Evolutionary conservation across 2,888 invertebrate genomes (phyloP).

Genomic region (Amiota mariae): DNA sequence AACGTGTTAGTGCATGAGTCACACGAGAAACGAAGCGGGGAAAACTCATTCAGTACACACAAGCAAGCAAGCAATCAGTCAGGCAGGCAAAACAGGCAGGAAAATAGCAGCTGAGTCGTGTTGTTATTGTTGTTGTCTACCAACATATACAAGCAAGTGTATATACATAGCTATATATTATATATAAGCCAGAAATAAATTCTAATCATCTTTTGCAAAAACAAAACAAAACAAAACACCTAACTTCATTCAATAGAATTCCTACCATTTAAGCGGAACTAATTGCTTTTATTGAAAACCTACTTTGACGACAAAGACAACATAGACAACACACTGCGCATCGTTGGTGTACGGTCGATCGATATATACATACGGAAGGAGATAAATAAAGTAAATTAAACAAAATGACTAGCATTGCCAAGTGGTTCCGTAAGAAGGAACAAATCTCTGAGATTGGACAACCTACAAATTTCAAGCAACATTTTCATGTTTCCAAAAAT

Average conservation of each 20-base stretch:
- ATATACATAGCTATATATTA: no score
- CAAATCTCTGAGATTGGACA: slow-evolving; percentile 79
- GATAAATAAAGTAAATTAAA: slow-evolving; percentile 22
- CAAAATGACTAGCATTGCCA: slow-evolving; percentile 68
- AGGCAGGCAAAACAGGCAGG: neutral
- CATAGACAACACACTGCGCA: neutral
- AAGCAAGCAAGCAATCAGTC: no score
- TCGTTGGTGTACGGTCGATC: neutral
- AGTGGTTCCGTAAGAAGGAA: slow-evolving; percentile 73
- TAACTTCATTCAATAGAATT: slow-evolving; percentile 53
- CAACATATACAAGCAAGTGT: slow-evolving; percentile 33
- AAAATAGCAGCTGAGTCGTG: slow-evolving; percentile 1
- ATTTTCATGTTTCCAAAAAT: slow-evolving; percentile 91
- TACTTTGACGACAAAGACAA: slow-evolving; percentile 38
- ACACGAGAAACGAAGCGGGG: slow-evolving; percentile 38
- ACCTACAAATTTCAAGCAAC: slow-evolving; percentile 89
- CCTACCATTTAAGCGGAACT: slow-evolving; percentile 56
- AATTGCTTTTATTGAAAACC: slow-evolving; percentile 55
- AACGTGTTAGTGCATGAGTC: slow-evolving; percentile 59
- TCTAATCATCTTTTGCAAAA: slow-evolving; percentile 60
- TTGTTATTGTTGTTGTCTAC: neutral
- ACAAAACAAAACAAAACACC: slow-evolving; percentile 27
- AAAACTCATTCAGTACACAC: neutral
- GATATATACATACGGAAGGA: neutral
- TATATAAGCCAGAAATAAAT: slow-evolving; percentile 32